These are phyloP conservation scores for Hystrix cristata DNA, from an alignment of 2,113 vertebrate genomes.

Conservation along the genomic window DNA sequence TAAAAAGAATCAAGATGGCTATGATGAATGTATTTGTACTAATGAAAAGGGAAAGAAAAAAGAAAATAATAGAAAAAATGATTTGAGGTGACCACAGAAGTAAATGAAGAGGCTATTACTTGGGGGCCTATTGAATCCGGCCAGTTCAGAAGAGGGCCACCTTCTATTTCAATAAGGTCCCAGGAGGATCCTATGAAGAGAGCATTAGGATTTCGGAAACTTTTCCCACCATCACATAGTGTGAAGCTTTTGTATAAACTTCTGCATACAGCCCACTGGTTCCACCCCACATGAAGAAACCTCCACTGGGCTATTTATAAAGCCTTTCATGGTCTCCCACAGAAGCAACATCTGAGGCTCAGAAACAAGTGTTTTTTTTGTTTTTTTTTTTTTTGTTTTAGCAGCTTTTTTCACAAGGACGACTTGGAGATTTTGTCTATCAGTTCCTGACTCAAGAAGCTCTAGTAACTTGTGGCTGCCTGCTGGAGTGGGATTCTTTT, in stretches of 20 bases:
- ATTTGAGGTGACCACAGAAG: background rate
- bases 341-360: background rate
- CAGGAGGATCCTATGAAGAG: background rate
- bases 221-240: background rate
- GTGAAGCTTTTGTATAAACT: background rate
- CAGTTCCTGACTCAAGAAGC: background rate
- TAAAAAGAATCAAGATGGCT: background rate
- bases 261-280: background rate
- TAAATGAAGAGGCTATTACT: background rate
- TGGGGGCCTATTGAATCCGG: background rate
- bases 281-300: background rate
- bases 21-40: background rate
- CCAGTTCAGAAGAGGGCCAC: background rate
- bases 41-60: background rate
- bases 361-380: background rate
- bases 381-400: constrained; percentile 48
- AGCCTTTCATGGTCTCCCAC: background rate
- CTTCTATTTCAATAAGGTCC: background rate
- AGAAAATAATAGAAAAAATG: background rate
- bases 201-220: background rate
- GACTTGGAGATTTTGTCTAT: background rate
- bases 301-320: background rate
- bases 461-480: background rate
- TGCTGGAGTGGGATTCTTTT: background rate
- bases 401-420: constrained; percentile 15